A percentile compares a stretch with the other conserved stretches of the same genome.
Conservation (phyloP, 1,140 invertebrate species). For the Eueides isabella region DNA sequence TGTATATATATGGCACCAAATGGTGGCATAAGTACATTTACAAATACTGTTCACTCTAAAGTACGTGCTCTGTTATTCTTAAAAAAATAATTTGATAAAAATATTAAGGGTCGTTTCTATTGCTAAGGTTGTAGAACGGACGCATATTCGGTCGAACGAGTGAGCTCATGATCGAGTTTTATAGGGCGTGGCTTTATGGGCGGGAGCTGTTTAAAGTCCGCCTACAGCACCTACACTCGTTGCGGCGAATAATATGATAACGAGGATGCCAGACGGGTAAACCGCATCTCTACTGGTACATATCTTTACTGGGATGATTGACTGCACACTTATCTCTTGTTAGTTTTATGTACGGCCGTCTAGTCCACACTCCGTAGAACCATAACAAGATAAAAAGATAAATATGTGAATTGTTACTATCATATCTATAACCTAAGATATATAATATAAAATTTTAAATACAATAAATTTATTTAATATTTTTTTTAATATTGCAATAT, state of each 20-base stretch:
- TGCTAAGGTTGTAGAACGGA: conserved; percentile 88
- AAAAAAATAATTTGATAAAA: too few species aligned
- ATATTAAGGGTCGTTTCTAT: conserved; percentile 96
- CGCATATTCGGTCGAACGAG: conserved; percentile 83
- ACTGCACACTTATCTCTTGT: conserved; percentile 73
- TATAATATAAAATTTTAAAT: background rate
- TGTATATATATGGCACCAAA: too few species aligned
- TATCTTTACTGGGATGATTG: conserved; percentile 75
- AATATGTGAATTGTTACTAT: conserved; percentile 28
- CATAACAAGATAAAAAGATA: background rate
- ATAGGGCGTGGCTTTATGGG: conserved; percentile 43
- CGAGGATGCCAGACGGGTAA: conserved; percentile 67
- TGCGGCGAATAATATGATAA: conserved; percentile 70
- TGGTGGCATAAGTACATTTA: too few species aligned
- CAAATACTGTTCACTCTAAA: too few species aligned
- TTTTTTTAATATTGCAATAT: background rate
- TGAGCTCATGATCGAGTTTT: conserved; percentile 14
- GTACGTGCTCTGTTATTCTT: too few species aligned
- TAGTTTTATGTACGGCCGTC: conserved; percentile 53
- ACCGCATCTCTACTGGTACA: conserved; percentile 65
- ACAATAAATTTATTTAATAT: too few species aligned
- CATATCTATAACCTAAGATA: too few species aligned
- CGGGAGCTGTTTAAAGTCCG: conserved; percentile 28
- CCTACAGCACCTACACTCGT: conserved; percentile 41
- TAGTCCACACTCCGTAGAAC: background rate